Base-by-base conservation (phyloP, 2,797 vertebrate species). In the Onychomys arenicola region DNA sequence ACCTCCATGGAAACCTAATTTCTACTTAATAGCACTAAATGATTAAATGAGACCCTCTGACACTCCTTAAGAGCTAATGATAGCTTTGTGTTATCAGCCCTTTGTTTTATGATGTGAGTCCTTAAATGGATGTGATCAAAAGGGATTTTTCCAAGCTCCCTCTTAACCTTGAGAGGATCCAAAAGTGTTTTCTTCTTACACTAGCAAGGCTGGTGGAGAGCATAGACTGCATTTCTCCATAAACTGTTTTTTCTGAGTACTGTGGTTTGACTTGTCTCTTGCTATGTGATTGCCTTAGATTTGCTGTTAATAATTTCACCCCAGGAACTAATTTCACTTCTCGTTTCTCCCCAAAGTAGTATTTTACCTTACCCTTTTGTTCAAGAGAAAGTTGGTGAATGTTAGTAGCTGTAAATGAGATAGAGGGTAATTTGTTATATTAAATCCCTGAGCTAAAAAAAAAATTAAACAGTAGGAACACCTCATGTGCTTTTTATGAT, bases 291-390 rank as follows among this genome's bases (percentile, higher is more conserved):
- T 90, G 55, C 27, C 32, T 93, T 91, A 93, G 69, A 92, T 92
- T 86, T 91, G 80, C 52, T 71, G 63, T 83, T 97, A 92, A 76
- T 93, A 96, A 95, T n/a, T 89, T 80, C 19, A 95, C 86, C 75
- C 40, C 16, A 29, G 75, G 76, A 95, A 86, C 43, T 90, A 90
- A 92, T 95, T 92, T 78, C 90, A 86, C 78, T 89, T 93, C 80
- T 94, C 2, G 5, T 43, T 91, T 82, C 49, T 91, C 89, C 84
- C 87, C 71, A 37, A 91, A 93, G 78, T 10, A 95, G 75, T 94
- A 93, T 90, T 94, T 96, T n/a, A 55, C 71, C 91, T 97, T 96
- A 46, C 13, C 59, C 82, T 86, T 92, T 96, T 96, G 95, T 96
- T 96, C 57, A 80, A 89, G 73, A 46, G 91, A 93, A 96, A 86